phyloP scores from a whole-genome alignment of 2,888 invertebrate genomes.

The Hofmannophila pseudospretella region DNA sequence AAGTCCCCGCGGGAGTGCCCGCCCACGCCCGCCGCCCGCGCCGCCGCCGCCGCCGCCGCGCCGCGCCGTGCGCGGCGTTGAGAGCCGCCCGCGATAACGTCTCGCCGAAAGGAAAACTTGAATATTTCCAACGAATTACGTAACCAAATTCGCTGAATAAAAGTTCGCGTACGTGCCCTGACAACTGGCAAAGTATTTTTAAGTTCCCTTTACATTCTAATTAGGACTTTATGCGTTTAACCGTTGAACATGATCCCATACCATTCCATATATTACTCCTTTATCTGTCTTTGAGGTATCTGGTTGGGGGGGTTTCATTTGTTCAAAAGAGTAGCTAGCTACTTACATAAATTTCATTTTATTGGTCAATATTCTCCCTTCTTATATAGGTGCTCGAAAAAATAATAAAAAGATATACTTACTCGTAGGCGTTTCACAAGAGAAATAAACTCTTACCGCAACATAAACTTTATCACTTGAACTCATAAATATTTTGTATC shows the following conservation, averaged over 20 bases:
- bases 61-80: slow-evolving; percentile 34
- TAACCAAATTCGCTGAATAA: slow-evolving; percentile 64
- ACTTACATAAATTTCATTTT: slow-evolving; percentile 9
- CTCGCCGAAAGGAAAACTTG: slow-evolving; percentile 70
- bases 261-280: slow-evolving; percentile 22
- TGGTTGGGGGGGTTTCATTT: not conserved
- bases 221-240: slow-evolving; percentile 54
- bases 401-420: slow-evolving; percentile 15
- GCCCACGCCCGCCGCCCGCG: slow-evolving; percentile 35
- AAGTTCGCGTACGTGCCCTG: slow-evolving; percentile 62
- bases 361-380: slow-evolving; percentile 11
- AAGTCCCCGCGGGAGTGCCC: slow-evolving; percentile 68
- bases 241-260: slow-evolving; percentile 25
- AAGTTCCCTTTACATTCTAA: slow-evolving; percentile 53
- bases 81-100: slow-evolving; percentile 68
- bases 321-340: not conserved
- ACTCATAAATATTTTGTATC: slow-evolving; percentile 66
- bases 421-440: slow-evolving; percentile 42
- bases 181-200: slow-evolving; percentile 60
- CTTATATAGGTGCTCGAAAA: slow-evolving; percentile 10
- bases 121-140: slow-evolving; percentile 70
- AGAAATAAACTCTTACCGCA: slow-evolving; percentile 67
- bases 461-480: slow-evolving; percentile 67
- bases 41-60: slow-evolving; percentile 2
- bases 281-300: not conserved